A percentile compares a stretch with the other conserved stretches of the same genome.
phyloP scores from a whole-genome alignment of 1,140 invertebrate species.

The Brevipalpus yothersi region DNA sequence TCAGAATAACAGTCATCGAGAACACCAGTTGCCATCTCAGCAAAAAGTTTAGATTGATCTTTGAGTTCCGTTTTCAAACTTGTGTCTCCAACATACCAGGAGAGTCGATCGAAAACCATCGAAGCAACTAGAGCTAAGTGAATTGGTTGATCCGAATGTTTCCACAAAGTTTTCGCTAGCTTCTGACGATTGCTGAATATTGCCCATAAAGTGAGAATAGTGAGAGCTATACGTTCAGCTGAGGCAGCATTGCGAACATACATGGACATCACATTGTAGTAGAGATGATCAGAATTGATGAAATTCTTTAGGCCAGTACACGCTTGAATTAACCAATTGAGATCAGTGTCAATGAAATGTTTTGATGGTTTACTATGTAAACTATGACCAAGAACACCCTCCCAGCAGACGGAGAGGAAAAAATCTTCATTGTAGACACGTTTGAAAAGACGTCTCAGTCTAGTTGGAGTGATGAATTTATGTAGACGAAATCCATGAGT shows the following conservation, averaged over 20 bases:
- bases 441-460: conserved; percentile 19
- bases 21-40: conserved; percentile 20
- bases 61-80: conserved; percentile 13
- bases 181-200: conserved; percentile 15
- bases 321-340: conserved; percentile 15
- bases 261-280: conserved; percentile 17
- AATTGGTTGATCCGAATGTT: conserved; percentile 22
- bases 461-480: conserved; percentile 18
- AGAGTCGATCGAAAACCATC: conserved; percentile 14
- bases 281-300: conserved; percentile 19
- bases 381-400: conserved; percentile 16
- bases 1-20: conserved; percentile 20
- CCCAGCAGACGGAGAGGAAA: conserved; percentile 20
- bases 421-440: conserved; percentile 21
- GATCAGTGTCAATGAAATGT: conserved; percentile 13
- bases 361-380: conserved; percentile 3
- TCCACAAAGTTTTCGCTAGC: conserved; percentile 22
- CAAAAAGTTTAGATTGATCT: conserved; percentile 19
- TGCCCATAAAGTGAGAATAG: conserved; percentile 18
- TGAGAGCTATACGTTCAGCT: conserved; percentile 18
- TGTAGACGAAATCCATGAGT: conserved; percentile 21
- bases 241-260: conserved; percentile 16
- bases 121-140: conserved; percentile 21
- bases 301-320: conserved; percentile 19
- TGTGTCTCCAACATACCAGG: conserved; percentile 12